Evolutionary conservation across 2,888 invertebrate species (phyloP), one percentile per base, ranked within the genome.

Genomic region (Erebia ligea): DNA sequence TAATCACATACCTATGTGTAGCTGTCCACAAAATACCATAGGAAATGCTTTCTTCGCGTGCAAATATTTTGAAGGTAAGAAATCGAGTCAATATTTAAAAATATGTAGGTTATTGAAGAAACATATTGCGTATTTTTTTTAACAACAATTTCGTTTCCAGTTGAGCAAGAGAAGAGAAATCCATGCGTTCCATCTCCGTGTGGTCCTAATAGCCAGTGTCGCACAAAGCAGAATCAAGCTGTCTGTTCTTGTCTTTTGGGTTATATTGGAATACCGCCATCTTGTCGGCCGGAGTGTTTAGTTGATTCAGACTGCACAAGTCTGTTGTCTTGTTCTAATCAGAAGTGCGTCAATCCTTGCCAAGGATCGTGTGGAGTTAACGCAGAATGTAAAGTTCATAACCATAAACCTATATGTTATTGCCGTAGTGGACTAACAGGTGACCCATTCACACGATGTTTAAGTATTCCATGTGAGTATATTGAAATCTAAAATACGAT

Each of bases 361-460:
- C 94, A 95, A 19, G 97, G 97, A 52, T 95, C 96, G 13, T 98
- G 98, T 76, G 97, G 98, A 72, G 94, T 96, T 76, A 94, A 95
- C 65, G 96, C 98, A 0, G 91, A 95, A 76, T 98, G 98, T 82
- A 94, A 95, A 80, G 96, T 97, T 1, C 95, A 97, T 75, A 97
- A 97, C 82, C 98, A 98, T 85, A 96, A 96, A 83, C 97, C 98
- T 0, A 96, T 97, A 65, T 98, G 98, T 83, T 96, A 95, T 76
- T 98, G 98, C 82, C 95, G 96, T 72, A 92, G 90, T 72, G 94
- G 94, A 68, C 95, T 94, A 80, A 94, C 95, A n/a, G 98, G 98
- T 19, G 96, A 98, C 94, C 97, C 98, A 61, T 97, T 97, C 82
- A 94, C 95, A 10, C 94, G 95, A 80, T 97, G 97, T 86, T 75